Base-by-base conservation (phyloP, 2,113 vertebrate species). In the Fulica atra region DNA sequence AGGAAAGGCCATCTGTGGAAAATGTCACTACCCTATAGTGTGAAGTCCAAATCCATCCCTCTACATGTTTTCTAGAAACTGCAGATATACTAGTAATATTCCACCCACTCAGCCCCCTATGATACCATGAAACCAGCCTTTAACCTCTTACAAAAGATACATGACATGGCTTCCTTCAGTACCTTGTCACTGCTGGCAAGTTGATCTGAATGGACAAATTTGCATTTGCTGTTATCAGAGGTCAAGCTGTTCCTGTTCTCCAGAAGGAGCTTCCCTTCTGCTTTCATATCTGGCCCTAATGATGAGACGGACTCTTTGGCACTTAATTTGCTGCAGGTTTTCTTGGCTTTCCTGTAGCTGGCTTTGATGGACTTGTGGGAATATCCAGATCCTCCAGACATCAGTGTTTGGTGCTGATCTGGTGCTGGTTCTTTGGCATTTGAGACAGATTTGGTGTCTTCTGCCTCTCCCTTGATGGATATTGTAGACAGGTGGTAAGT, bases 121-220 rank as follows among this genome's bases (percentile, higher is more conserved):
- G 54, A 42, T 14, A 65, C 31, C 18, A 25, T 8, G 44, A 38
- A 89, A 87, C 16, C 35, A 86, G 16, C n/a, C 63, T 89, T 69
- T 35, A 71, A 56, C 17, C 11, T 33, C 40, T 42, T 53, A 44
- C 23, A 73, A 81, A 68, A 21, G 68, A 74, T 11, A 84, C 3
- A 33, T 31, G 24, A 82, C 61, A 63, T 11, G 3, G 68, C 51
- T 44, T 86, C 64, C 46, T 54, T 40, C 33, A 42, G 13, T 65
- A 98, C 98, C 98, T 98, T 96, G 35, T 97, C 89, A 38, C 91
- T 36, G 0, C 95, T 88, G 33, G 93, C 48, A 51, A 98, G 85
- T 54, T 97, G 63, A 46, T 91, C 93, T 38, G 89, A 18, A 15
- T 36, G 24, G 72, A 93, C 95, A 66, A 93, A 97, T 85, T 97